Conservation (phyloP, 2,113 vertebrate species). For the Silurus meridionalis region DNA sequence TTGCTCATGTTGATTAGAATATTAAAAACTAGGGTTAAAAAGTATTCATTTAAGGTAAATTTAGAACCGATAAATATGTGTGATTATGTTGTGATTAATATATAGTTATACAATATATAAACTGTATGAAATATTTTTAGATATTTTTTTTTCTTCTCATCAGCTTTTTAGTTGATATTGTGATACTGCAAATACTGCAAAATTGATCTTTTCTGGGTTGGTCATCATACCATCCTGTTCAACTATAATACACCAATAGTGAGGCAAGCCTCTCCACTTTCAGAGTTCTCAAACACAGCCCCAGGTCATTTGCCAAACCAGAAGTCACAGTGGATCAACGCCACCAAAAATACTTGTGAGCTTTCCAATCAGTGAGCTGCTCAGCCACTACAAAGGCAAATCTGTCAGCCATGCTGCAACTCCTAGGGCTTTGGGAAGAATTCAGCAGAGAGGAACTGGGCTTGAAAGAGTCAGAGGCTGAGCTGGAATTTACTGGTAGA, state of each 20-base stretch:
- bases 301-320: slow-evolving; percentile 38
- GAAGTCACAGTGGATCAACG: slow-evolving; percentile 14
- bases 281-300: slow-evolving; percentile 32
- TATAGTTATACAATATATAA: too few relatives aligned
- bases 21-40: too few relatives aligned
- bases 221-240: background rate
- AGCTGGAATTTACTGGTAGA: slow-evolving; percentile 40
- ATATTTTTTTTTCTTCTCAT: background rate
- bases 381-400: slow-evolving; percentile 44
- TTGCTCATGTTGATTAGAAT: too few relatives aligned
- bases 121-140: too few relatives aligned
- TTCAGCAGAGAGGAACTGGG: slow-evolving; percentile 35
- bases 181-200: background rate
- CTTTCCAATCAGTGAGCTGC: slow-evolving; percentile 20
- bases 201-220: background rate
- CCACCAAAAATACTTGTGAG: slow-evolving; percentile 21
- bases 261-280: slow-evolving; percentile 11
- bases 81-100: too few relatives aligned
- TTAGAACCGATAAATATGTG: too few relatives aligned
- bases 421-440: slow-evolving; percentile 26
- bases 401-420: slow-evolving; percentile 37
- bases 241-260: background rate
- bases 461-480: slow-evolving; percentile 18
- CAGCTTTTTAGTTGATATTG: background rate
- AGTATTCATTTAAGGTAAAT: too few relatives aligned